Base-by-base conservation (phyloP, 2,797 vertebrate genomes). In the Clarias laeviceps region DNA sequence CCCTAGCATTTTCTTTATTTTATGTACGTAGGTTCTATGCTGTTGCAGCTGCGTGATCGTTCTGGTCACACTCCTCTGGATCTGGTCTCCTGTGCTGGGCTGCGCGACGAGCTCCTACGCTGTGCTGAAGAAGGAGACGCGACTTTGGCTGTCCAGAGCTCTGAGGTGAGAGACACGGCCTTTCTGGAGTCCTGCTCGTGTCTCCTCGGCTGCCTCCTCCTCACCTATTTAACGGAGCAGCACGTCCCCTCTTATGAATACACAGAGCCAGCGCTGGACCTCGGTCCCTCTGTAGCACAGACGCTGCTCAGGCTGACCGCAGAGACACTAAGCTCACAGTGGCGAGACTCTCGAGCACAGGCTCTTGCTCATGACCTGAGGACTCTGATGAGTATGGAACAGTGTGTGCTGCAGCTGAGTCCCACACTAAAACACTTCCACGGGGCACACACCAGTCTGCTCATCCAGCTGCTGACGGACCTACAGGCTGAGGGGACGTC, bases 41-140 rank as follows among this genome's bases (percentile, higher is more conserved):
- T 99, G 88, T 93, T 99, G 68, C 94, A 94, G 87, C 95, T 96
- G 86, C 94, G 90, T 22, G 94, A 97, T 83, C 76, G 81, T 80
- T 4, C 85, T 0, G 96, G 95, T 20, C 93, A 89, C n/a, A 90
- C 94, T 2, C 93, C 96, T 0, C 92, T 99, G 92, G 97, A 99
- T 92, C 93, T 95, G 88, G 90, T 97, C 61, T 82, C 93, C 12
- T 91, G 92, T 0, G 6, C 87, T 3, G 64, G 88, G 76, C 87
- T 95, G 87, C 96, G 94, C 78, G 93, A 96, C 88, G 95, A 96
- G 91, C 95, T 98, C 62, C 80, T 96, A 87, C 90, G 74, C 45
- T 85, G 96, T 57, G 95, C 96, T 9, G 91, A 93, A 84, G 81
- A 90, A 0, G 91, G 94, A 11, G 94, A 95, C 86, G 37, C 77